Evolutionary conservation across 2,113 vertebrate genomes (phyloP).

Genomic region (Peromyscus californicus): DNA sequence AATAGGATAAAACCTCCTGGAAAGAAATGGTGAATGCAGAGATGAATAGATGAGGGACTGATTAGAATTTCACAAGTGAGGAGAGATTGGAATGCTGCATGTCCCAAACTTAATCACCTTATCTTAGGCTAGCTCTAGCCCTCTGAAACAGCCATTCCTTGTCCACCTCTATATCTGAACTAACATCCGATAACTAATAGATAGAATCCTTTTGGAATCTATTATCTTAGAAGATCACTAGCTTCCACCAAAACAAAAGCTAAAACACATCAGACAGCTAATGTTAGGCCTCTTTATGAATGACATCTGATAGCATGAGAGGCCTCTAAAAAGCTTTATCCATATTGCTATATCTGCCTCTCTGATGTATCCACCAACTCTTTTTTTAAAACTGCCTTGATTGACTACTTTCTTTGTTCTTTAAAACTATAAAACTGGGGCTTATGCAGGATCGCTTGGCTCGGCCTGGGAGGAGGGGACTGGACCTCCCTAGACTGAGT

Average conservation of each 20-base stretch:
- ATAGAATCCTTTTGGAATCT: not conserved
- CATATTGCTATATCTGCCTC: not conserved
- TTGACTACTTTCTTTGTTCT: not conserved
- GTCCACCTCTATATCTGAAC: not conserved
- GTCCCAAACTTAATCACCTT: not conserved
- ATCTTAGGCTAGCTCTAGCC: not conserved
- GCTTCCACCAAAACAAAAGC: not conserved
- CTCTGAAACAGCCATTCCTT: not conserved
- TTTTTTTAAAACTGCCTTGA: not conserved
- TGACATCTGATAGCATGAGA: not conserved
- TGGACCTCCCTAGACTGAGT: no score
- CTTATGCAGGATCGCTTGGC: no score
- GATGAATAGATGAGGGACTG: not conserved
- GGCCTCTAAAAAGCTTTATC: not conserved
- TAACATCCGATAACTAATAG: not conserved
- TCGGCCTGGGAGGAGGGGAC: no score
- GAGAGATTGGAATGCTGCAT: not conserved
- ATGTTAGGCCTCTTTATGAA: no score
- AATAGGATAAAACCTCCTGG: not conserved
- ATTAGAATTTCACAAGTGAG: not conserved
- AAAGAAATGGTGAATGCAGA: not conserved
- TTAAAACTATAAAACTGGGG: not conserved
- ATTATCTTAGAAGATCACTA: not conserved
- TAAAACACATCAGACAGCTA: not conserved
- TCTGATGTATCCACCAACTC: not conserved